Conservation (phyloP, 2,888 invertebrate species). For the Pterostichus madidus region DNA sequence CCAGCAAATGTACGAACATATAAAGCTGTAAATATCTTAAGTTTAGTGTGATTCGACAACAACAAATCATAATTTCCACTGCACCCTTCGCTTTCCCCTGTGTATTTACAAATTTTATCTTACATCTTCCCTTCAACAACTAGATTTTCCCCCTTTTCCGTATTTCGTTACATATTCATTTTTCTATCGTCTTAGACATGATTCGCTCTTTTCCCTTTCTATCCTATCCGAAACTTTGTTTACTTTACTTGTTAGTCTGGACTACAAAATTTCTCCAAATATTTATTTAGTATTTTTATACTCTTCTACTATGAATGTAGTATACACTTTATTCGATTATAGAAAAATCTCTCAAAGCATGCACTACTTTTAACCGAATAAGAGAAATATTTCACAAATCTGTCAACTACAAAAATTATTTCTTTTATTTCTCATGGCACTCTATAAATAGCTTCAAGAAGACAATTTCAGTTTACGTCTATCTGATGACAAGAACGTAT, state of each 20-base stretch:
- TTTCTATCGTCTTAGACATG: slow-evolving; percentile 49
- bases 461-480: no score
- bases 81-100: slow-evolving; percentile 26
- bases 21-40: slow-evolving; percentile 8
- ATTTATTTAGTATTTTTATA: slow-evolving; percentile 25
- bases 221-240: slow-evolving; percentile 35
- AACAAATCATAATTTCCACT: slow-evolving; percentile 45
- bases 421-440: no score
- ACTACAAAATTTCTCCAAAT: slow-evolving; percentile 22
- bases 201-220: slow-evolving; percentile 39
- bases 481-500: no score
- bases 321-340: background rate
- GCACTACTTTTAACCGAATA: no score
- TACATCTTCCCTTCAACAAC: slow-evolving; percentile 33
- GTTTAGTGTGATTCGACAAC: slow-evolving; percentile 37
- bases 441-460: no score
- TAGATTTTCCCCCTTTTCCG: slow-evolving; percentile 6
- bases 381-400: no score
- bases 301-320: slow-evolving; percentile 10
- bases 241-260: slow-evolving; percentile 17
- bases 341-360: no score
- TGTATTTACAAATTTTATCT: slow-evolving; percentile 54
- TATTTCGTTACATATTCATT: slow-evolving; percentile 50
- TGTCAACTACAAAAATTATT: no score
- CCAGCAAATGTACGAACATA: background rate